Conservation (phyloP, 2,888 invertebrate genomes). For the Drosophila lutescens region DNA sequence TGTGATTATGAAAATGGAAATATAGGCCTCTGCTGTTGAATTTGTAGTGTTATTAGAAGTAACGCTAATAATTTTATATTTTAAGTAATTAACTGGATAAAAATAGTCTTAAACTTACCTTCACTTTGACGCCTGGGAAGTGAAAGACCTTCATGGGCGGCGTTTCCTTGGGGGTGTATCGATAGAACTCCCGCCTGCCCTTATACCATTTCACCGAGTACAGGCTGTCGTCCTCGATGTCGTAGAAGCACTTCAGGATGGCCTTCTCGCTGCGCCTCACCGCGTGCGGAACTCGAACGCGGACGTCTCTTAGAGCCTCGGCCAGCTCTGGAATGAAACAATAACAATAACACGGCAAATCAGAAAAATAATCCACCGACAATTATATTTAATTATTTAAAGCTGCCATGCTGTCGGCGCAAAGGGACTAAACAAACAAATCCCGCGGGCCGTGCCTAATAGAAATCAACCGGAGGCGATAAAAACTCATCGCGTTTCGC, state of each 20-base stretch:
- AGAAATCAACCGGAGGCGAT: constrained; percentile 34
- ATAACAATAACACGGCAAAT: constrained; percentile 30
- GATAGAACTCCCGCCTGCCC: constrained; percentile 92
- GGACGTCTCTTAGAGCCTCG: constrained; percentile 86
- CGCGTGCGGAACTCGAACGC: constrained; percentile 88
- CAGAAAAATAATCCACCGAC: constrained; percentile 32
- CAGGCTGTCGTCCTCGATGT: constrained; percentile 90
- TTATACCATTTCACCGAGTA: constrained; percentile 95
- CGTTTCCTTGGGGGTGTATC: constrained; percentile 90
- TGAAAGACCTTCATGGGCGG: constrained; percentile 90
- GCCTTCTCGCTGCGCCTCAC: constrained; percentile 88
- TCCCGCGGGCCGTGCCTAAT: constrained; percentile 31
- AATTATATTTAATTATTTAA: constrained; percentile 51
- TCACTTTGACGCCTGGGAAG: constrained; percentile 89
- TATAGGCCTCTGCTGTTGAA: no score
- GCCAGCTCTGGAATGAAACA: constrained; percentile 65
- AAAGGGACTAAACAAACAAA: constrained; percentile 54
- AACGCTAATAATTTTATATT: neutral
- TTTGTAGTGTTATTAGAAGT: neutral
- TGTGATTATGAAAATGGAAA: no score
- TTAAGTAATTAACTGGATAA: neutral
- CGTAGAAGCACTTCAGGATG: constrained; percentile 89
- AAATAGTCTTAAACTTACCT: constrained; percentile 87
- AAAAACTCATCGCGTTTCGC: constrained; percentile 44
- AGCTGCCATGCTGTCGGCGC: constrained; percentile 49